phyloP scores from a whole-genome alignment of 2,888 invertebrate species.

The Thymelicus sylvestris region DNA sequence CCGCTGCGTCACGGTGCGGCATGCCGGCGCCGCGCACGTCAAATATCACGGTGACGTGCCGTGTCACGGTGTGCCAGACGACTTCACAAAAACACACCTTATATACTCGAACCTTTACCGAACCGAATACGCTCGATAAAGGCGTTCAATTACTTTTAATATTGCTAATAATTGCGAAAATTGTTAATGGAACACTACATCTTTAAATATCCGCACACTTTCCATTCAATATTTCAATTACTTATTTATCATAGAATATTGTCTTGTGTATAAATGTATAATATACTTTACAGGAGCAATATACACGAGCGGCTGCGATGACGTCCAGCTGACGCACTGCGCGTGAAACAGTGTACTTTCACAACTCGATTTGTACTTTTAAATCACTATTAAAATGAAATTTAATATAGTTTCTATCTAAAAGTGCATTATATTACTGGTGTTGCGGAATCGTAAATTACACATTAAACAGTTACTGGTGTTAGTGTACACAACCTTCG shows the following conservation, averaged over 20 bases:
- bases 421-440: constrained; percentile 27
- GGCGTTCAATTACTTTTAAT: not conserved
- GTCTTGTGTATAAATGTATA: constrained; percentile 13
- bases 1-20: no score
- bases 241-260: constrained; percentile 27
- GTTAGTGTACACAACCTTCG: constrained; percentile 49
- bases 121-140: constrained; percentile 1
- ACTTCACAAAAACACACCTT: not conserved
- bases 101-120: constrained; percentile 4
- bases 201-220: constrained; percentile 18
- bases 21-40: constrained; percentile 53
- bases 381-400: constrained; percentile 69
- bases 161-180: constrained; percentile 7
- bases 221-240: constrained; percentile 7
- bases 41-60: constrained; percentile 59
- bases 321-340: constrained; percentile 22
- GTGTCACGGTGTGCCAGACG: constrained; percentile 11
- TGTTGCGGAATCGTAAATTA: constrained; percentile 20
- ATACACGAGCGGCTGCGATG: constrained; percentile 22
- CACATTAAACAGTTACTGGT: constrained; percentile 41
- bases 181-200: not conserved
- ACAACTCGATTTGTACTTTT: constrained; percentile 75
- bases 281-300: constrained; percentile 28
- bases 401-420: constrained; percentile 52
- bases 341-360: constrained; percentile 51